A percentile compares a stretch with the other conserved stretches of the same genome.
phyloP scores from a whole-genome alignment of 2,888 invertebrate genomes.

The Hemaris fuciformis region DNA sequence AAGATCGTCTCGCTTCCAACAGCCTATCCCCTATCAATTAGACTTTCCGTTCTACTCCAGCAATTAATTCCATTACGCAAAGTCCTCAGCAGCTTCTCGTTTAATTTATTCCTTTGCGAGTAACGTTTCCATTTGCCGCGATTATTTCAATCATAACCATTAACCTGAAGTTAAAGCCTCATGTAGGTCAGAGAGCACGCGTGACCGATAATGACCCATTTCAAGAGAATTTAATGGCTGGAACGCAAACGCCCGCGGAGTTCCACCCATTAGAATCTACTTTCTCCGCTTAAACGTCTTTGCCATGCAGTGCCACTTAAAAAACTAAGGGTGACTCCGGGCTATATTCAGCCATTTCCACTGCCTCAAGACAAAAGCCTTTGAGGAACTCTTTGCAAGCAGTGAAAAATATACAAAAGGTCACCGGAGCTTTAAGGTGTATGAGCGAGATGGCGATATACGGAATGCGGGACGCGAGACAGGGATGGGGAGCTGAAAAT shows the following conservation, averaged over 20 bases:
- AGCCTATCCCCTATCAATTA: no score
- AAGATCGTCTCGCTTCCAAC: no score
- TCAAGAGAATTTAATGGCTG: not conserved
- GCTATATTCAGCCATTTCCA: conserved; percentile 63
- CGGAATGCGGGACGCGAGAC: conserved; percentile 30
- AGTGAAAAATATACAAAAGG: conserved; percentile 76
- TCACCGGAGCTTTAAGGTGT: conserved; percentile 67
- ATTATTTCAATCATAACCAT: not conserved
- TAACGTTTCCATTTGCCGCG: not conserved
- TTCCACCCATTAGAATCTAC: conserved; percentile 20
- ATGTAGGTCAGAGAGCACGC: conserved; percentile 3
- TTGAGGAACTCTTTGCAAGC: conserved; percentile 62
- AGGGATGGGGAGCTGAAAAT: conserved; percentile 71
- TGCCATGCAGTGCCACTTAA: conserved; percentile 33
- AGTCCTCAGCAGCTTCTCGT: not conserved
- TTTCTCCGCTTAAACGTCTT: conserved; percentile 14
- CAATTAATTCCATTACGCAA: not conserved
- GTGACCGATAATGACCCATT: not conserved
- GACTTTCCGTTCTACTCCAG: no score
- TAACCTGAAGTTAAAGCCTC: not conserved
- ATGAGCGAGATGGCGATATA: conserved; percentile 50
- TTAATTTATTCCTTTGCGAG: not conserved
- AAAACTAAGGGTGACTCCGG: conserved; percentile 46
- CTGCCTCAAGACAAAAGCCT: conserved; percentile 68
- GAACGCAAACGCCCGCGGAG: not conserved